Percentiles rank a stretch among this genome's conserved stretches.
Conservation (phyloP, 2,888 invertebrate genomes). For the Ectemnius continuus region DNA sequence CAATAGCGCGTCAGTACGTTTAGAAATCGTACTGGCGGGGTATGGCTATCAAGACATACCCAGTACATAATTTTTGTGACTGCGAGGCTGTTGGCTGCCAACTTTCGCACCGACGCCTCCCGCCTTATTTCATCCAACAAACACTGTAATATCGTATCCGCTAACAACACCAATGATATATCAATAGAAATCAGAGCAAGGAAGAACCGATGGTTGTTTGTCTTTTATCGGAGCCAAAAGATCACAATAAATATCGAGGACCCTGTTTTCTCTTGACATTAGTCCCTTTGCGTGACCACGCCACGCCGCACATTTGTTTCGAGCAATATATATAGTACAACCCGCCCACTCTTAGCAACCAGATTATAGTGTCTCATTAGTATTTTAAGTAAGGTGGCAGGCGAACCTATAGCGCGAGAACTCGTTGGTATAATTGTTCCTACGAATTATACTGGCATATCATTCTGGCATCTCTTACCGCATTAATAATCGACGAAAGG, state of each 20-base stretch:
- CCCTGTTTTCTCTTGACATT: not conserved
- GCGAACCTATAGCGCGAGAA: not conserved
- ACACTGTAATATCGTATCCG: not conserved
- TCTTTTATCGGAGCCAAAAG: not conserved
- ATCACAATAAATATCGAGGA: no score
- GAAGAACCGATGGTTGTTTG: not conserved
- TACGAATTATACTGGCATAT: no score
- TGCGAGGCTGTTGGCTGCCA: constrained; percentile 86
- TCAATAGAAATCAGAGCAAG: not conserved
- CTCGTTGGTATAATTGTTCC: not conserved
- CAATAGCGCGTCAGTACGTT: constrained; percentile 82
- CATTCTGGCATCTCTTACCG: not conserved
- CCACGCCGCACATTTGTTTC: not conserved
- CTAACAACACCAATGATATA: not conserved
- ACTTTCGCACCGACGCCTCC: constrained; percentile 84
- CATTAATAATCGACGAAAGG: not conserved
- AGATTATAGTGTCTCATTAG: constrained; percentile 1
- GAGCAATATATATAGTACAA: not conserved
- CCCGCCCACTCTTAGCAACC: not conserved
- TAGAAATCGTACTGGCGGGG: constrained; percentile 81
- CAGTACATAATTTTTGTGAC: constrained; percentile 88
- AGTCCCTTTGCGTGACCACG: not conserved
- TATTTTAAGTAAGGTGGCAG: not conserved
- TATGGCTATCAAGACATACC: constrained; percentile 93
- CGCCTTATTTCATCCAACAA: not conserved